Conservation (phyloP, 2,888 invertebrate genomes). For the Drosophila gaucha region DNA sequence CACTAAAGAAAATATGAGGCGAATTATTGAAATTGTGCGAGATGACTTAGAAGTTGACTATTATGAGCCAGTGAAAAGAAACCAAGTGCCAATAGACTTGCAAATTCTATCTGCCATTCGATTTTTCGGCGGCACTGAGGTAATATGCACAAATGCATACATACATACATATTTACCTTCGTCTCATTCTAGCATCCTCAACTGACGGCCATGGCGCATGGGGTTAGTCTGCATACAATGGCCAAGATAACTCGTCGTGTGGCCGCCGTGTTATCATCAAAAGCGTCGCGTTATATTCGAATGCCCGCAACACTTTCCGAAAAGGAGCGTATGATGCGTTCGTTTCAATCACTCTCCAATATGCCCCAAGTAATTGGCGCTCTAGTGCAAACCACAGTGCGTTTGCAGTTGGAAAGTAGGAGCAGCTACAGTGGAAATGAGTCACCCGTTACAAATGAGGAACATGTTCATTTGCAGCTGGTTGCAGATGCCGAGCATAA, state of each 20-base stretch:
- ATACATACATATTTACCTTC: not conserved
- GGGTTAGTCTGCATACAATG: constrained; percentile 69
- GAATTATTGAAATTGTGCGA: constrained; percentile 76
- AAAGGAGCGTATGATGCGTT: constrained; percentile 76
- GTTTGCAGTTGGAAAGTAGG: constrained; percentile 48
- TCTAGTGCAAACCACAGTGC: constrained; percentile 63
- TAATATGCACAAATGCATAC: constrained; percentile 23
- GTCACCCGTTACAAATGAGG: constrained; percentile 31
- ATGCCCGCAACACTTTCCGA: constrained; percentile 81
- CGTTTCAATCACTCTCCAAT: constrained; percentile 72
- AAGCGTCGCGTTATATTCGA: constrained; percentile 79
- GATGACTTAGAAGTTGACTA: constrained; percentile 75
- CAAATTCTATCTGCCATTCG: constrained; percentile 77
- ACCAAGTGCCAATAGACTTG: constrained; percentile 78
- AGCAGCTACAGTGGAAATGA: constrained; percentile 14
- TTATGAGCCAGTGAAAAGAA: constrained; percentile 57
- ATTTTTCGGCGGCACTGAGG: constrained; percentile 78
- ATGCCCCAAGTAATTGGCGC: constrained; percentile 82
- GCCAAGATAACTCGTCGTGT: constrained; percentile 76
- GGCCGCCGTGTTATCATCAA: constrained; percentile 73
- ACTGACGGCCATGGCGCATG: constrained; percentile 72
- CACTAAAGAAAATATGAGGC: constrained; percentile 75
- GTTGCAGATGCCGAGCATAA: constrained; percentile 77
- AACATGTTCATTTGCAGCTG: constrained; percentile 66
- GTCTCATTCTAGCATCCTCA: constrained; percentile 63